These are phyloP conservation scores for Morpho helenor DNA, from an alignment of 2,888 invertebrate species.

Conservation along the genomic window DNA sequence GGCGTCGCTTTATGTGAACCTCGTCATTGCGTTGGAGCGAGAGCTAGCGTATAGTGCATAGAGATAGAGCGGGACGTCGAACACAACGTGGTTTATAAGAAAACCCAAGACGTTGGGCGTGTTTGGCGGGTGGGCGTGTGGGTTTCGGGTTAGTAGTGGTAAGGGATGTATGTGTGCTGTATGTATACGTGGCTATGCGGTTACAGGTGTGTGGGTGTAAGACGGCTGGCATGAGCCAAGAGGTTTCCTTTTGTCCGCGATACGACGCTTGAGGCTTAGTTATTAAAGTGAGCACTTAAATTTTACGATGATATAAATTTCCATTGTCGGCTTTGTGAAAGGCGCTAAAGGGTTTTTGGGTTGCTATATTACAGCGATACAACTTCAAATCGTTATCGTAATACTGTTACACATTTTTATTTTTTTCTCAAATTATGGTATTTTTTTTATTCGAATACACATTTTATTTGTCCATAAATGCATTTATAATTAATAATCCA, in stretches of 20 bases:
- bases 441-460: background rate
- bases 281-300: conserved; percentile 73
- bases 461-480: too few relatives aligned
- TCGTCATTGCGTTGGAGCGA: conserved; percentile 73
- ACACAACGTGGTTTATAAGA: conserved; percentile 79
- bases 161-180: conserved; percentile 41
- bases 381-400: conserved; percentile 9
- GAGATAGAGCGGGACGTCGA: conserved; percentile 57
- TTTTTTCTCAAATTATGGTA: background rate
- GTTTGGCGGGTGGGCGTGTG: conserved; percentile 78
- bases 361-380: conserved; percentile 27
- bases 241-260: conserved; percentile 72
- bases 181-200: conserved; percentile 51
- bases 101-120: conserved; percentile 80
- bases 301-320: conserved; percentile 63
- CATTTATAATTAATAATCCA: too few relatives aligned
- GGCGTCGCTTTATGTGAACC: conserved; percentile 78
- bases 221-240: conserved; percentile 46
- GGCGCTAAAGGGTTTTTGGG: conserved; percentile 34
- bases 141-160: conserved; percentile 63
- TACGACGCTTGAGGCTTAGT: conserved; percentile 67
- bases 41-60: conserved; percentile 34
- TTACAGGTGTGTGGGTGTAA: conserved; percentile 52
- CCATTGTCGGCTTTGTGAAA: conserved; percentile 54
- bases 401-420: background rate